Conservation (phyloP, 2,113 vertebrate species). For the Brachyhypopomus gauderio region DNA sequence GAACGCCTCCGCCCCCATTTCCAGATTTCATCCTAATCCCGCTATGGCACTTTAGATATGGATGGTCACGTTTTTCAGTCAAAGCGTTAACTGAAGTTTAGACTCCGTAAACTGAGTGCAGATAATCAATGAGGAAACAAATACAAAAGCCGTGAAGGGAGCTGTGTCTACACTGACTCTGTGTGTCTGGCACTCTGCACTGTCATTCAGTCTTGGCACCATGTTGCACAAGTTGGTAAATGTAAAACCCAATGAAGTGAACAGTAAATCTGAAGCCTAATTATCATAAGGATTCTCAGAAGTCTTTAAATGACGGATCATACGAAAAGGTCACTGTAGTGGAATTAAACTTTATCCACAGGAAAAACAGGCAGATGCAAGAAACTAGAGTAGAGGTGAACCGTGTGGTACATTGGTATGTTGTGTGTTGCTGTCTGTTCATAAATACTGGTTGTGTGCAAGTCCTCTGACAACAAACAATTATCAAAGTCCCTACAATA, state of each 20-base stretch:
- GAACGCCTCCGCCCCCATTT: conserved; percentile 17
- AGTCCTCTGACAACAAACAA: conserved; percentile 23
- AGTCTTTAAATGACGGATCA: background rate
- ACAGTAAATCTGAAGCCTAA: background rate
- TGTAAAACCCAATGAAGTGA: background rate
- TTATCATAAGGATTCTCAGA: background rate
- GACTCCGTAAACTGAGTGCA: background rate
- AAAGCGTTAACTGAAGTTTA: background rate
- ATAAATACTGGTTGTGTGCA: conserved; percentile 27
- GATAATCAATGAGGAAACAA: background rate
- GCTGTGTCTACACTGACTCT: background rate
- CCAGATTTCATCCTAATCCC: background rate
- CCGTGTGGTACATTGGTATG: background rate
- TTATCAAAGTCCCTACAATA: conserved; percentile 37
- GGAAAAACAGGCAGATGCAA: conserved; percentile 7
- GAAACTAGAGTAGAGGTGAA: background rate
- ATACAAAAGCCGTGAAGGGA: background rate
- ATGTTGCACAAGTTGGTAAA: background rate
- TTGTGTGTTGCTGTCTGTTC: conserved; percentile 29
- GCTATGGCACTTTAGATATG: background rate
- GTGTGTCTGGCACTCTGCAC: background rate
- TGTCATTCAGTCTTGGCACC: background rate
- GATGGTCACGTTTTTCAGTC: background rate
- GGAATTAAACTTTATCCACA: conserved; percentile 2
- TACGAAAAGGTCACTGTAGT: background rate